phyloP scores from a whole-genome alignment of 2,888 invertebrate species.

The Tetragnatha montana region DNA sequence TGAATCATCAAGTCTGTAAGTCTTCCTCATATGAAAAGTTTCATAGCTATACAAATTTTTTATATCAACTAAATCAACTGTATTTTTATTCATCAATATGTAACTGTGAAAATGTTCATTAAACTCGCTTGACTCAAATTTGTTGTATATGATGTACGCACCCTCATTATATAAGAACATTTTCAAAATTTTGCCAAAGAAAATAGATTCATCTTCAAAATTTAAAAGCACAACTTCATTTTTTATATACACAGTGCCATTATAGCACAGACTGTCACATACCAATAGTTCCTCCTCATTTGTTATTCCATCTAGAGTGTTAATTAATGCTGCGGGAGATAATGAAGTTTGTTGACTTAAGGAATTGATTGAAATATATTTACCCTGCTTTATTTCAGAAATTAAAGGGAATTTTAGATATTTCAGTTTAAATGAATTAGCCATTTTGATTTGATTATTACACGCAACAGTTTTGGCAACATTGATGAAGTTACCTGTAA shows the following conservation, averaged over 20 bases:
- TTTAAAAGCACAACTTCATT: conserved; percentile 3
- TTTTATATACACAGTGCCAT: conserved; percentile 25
- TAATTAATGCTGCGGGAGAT: too few species aligned
- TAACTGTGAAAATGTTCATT: conserved; percentile 28
- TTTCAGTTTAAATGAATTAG: background rate
- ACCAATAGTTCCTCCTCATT: conserved; percentile 6
- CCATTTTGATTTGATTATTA: conserved; percentile 23
- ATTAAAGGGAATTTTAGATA: conserved; percentile 10
- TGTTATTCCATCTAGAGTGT: background rate
- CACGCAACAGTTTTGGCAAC: conserved; percentile 32
- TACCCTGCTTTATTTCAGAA: conserved; percentile 16
- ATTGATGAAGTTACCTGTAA: conserved; percentile 38
- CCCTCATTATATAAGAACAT: conserved; percentile 30
- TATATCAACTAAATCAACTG: conserved; percentile 8
- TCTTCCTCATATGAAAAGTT: conserved; percentile 10
- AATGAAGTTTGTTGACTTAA: conserved; percentile 2
- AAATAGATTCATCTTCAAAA: conserved; percentile 24
- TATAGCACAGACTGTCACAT: conserved; percentile 5
- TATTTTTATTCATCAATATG: background rate
- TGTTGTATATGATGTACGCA: conserved; percentile 21
- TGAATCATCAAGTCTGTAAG: background rate
- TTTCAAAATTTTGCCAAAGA: conserved; percentile 25
- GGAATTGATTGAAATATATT: background rate
- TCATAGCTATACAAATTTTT: conserved; percentile 14
- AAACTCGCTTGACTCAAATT: conserved; percentile 3